Evolutionary conservation across 1,140 invertebrate species (phyloP).

Genomic region (Aphaenogaster rudis): DNA sequence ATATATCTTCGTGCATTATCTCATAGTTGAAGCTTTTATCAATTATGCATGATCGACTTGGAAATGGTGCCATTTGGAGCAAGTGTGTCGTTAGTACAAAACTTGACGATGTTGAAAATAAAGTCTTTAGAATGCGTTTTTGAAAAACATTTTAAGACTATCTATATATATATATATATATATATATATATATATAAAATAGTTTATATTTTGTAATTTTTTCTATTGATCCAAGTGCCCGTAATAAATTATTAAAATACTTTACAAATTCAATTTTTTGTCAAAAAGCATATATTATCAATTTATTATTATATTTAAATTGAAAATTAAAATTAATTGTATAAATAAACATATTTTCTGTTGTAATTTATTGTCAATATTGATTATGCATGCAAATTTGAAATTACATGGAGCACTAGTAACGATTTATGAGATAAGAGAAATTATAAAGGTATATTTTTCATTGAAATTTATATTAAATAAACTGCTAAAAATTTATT

Average conservation of each 20-base stretch:
- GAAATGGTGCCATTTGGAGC: neutral
- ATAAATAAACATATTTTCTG: neutral
- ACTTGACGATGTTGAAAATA: neutral
- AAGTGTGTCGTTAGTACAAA: neutral
- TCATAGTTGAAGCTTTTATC: neutral
- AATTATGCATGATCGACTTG: neutral
- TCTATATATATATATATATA: too few relatives aligned
- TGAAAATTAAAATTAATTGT: neutral
- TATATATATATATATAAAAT: too few relatives aligned
- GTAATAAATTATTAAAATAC: neutral
- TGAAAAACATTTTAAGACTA: neutral
- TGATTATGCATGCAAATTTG: neutral
- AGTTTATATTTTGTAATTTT: neutral
- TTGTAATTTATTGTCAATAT: neutral
- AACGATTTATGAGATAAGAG: neutral
- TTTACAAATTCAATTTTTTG: neutral
- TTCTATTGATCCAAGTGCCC: neutral
- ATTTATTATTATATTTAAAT: conserved; percentile 8
- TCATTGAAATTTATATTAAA: too few relatives aligned
- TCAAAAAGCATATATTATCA: neutral
- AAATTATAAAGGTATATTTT: too few relatives aligned
- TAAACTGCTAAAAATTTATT: too few relatives aligned
- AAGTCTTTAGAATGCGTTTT: neutral
- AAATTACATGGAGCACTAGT: neutral
- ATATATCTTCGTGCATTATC: neutral